Base-by-base conservation (phyloP, 2,113 vertebrate genomes). In the Eubucco bourcierii region DNA sequence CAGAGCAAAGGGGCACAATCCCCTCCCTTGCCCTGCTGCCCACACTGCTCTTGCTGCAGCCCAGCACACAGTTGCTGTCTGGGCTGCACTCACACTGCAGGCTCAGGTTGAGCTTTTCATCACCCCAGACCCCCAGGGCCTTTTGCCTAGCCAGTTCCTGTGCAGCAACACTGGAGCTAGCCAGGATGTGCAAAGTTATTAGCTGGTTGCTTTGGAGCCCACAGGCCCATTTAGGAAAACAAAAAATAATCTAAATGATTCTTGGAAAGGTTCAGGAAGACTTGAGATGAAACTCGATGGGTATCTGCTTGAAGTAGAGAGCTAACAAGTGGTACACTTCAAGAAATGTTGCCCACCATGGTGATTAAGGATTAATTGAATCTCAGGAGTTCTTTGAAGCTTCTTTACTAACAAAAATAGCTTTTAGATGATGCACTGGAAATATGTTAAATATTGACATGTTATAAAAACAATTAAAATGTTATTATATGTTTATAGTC, bases 181-280 rank as follows among this genome's bases (percentile, higher is more conserved):
- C 56, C 46, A 55, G 65, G 77, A 52, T 3, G 0, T 23, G 55
- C 66, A 74, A 29, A 46, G 17, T 34, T 53, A 73, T 52, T 33
- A 28, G 31, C 53, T 80, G 53, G 33, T 80, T 84, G 59, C 84
- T 87, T 94, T 86, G 74, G 89, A 93, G 70, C 63, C 74, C 84
- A 75, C 37, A 60, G 89, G 65, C 74, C 84, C 66, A 18, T 61
- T 52, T 52, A 59, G 80, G 20, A 17, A 4, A 4, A 21, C 41
- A 71, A 75, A 67, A 53, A 16, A 53, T 8, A 18, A 44, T 15
- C 58, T 34, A 7, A 41, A 86, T 53, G 20, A 56, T 70, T 74
- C 28, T 50, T 74, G 65, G 53, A 67, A 81, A 61, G 50, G 33
- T 72, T 72, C 25, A 31, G 12, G 52, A 87, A 39, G 39, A 59